Conservation (phyloP, 2,797 vertebrate species). For the Anguilla megastoma region DNA sequence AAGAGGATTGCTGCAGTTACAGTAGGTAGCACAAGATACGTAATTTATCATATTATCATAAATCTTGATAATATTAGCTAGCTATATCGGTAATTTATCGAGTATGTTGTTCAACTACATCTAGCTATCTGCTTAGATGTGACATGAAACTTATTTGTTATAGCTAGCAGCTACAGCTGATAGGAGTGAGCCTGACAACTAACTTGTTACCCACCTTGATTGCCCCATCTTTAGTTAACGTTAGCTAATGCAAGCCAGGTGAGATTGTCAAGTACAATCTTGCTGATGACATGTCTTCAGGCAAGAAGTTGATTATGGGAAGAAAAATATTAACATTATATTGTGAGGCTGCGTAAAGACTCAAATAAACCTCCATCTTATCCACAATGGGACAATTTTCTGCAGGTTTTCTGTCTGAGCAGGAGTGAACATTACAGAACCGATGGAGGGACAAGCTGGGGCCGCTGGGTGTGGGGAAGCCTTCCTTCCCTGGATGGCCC, state of each 20-base stretch:
- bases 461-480: constrained; percentile 58
- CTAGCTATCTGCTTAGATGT: background rate
- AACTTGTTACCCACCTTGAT: background rate
- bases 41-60: too few species aligned
- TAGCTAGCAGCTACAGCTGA: background rate
- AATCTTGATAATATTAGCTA: background rate
- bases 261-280: background rate
- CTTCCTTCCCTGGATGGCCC: constrained; percentile 86
- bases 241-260: background rate
- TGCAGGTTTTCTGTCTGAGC: background rate
- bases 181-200: background rate
- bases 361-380: background rate
- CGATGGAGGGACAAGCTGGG: constrained; percentile 43
- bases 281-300: background rate
- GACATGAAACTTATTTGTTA: background rate
- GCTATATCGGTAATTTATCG: background rate
- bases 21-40: too few species aligned
- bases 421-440: background rate
- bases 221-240: background rate
- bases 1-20: too few species aligned
- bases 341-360: background rate
- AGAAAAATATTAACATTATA: background rate
- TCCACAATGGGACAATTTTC: background rate
- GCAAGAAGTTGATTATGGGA: background rate
- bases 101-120: background rate